phyloP scores from a whole-genome alignment of 1,140 invertebrate genomes.

The Macrotrachela quadricornifera region DNA sequence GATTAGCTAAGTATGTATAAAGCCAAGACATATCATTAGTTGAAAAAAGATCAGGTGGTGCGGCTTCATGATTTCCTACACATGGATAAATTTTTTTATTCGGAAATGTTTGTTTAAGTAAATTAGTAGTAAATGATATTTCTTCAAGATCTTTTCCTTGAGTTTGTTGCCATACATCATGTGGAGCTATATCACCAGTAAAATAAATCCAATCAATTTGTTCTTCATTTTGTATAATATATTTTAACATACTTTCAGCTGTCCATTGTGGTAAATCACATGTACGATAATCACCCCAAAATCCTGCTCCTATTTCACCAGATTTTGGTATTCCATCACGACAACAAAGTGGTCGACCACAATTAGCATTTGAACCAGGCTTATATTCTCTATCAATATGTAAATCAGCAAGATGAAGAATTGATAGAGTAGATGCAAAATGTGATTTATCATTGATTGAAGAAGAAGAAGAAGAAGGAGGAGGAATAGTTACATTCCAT shows the following conservation, averaged over 20 bases:
- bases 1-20: slow-evolving; percentile 62
- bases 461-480: slow-evolving; percentile 28
- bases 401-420: slow-evolving; percentile 54
- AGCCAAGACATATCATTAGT: slow-evolving; percentile 70
- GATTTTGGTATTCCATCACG: slow-evolving; percentile 33
- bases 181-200: slow-evolving; percentile 86
- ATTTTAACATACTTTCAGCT: slow-evolving; percentile 25
- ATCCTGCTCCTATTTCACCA: slow-evolving; percentile 16
- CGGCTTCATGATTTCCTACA: slow-evolving; percentile 73
- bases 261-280: slow-evolving; percentile 32
- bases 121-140: slow-evolving; percentile 52
- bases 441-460: slow-evolving; percentile 56
- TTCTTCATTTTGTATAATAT: no score
- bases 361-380: slow-evolving; percentile 41
- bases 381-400: slow-evolving; percentile 55
- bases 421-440: slow-evolving; percentile 45
- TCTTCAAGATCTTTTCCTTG: slow-evolving; percentile 63
- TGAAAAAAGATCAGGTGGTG: slow-evolving; percentile 4
- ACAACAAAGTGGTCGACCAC: slow-evolving; percentile 55
- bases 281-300: slow-evolving; percentile 29
- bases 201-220: slow-evolving; percentile 70
- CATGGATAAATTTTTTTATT: slow-evolving; percentile 73
- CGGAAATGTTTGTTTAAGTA: slow-evolving; percentile 51
- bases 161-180: slow-evolving; percentile 92
- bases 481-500: no score